Evolutionary conservation across 2,113 vertebrate genomes (phyloP).

Genomic region (Oenanthe melanoleuca): DNA sequence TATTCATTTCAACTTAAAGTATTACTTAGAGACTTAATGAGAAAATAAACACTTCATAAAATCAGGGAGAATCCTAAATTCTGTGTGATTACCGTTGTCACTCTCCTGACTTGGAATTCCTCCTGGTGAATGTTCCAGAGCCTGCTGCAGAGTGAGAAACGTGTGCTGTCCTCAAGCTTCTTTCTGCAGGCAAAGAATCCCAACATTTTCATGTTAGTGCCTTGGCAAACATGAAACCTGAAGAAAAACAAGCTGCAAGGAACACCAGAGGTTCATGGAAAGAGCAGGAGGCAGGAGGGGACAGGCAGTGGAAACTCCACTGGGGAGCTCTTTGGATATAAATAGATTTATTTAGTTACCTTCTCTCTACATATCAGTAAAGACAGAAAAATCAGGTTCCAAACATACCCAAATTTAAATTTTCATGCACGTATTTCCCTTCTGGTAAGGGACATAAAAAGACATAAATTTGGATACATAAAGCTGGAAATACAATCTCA

Average conservation of each 20-base stretch:
- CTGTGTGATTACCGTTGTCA: conserved; percentile 5
- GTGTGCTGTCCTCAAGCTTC: conserved; percentile 7
- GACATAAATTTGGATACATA: neutral
- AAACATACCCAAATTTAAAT: neutral
- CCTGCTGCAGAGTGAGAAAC: neutral
- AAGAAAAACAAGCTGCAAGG: neutral
- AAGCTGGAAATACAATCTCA: neutral
- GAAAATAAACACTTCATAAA: neutral
- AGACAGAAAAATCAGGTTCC: neutral
- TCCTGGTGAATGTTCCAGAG: neutral
- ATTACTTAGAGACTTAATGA: neutral
- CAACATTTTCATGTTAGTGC: neutral
- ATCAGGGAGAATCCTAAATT: neutral
- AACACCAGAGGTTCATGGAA: neutral
- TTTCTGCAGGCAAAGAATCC: neutral
- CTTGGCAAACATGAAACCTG: neutral
- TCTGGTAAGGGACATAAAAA: neutral
- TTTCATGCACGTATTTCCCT: neutral
- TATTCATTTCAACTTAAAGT: neutral
- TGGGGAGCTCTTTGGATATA: neutral
- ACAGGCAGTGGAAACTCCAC: neutral
- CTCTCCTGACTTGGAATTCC: neutral
- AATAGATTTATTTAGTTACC: neutral
- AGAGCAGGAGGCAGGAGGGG: neutral
- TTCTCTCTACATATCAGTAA: neutral